A percentile compares a stretch with the other conserved stretches of the same genome.
These are phyloP conservation scores for Trichopoda pennipes DNA, from an alignment of 2,888 invertebrate genomes.

Conservation along the genomic window DNA sequence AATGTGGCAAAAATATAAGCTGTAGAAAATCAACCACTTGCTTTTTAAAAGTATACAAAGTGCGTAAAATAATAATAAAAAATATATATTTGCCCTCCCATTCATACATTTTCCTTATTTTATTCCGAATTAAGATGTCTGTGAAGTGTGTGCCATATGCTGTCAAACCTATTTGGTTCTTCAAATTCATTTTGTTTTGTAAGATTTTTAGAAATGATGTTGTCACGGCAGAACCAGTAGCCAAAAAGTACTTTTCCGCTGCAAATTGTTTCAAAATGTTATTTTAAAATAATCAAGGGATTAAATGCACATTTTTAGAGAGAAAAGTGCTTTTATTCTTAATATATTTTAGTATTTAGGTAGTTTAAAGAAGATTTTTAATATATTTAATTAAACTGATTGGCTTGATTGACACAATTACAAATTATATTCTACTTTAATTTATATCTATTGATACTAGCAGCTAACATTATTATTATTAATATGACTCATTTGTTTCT, in stretches of 20 bases:
- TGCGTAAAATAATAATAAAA: constrained; percentile 65
- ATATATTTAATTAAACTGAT: too few relatives aligned
- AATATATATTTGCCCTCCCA: constrained; percentile 36
- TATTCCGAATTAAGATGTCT: constrained; percentile 65
- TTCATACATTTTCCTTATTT: constrained; percentile 47
- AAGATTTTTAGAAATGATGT: not conserved
- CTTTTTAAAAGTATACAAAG: constrained; percentile 41
- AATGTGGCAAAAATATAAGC: constrained; percentile 27
- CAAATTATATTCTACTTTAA: too few relatives aligned
- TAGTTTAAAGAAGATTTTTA: too few relatives aligned
- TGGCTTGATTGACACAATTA: too few relatives aligned
- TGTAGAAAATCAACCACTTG: constrained; percentile 55
- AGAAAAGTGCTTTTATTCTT: too few relatives aligned
- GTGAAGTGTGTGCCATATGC: constrained; percentile 49
- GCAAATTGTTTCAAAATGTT: not conserved
- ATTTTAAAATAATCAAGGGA: not conserved
- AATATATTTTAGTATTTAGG: too few relatives aligned
- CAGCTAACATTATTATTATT: too few relatives aligned
- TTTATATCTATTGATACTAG: too few relatives aligned
- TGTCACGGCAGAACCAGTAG: not conserved
- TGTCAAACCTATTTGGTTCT: constrained; percentile 32
- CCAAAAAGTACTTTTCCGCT: constrained; percentile 5
- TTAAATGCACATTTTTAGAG: not conserved
- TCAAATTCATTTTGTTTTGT: not conserved
- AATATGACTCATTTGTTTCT: too few relatives aligned